Base-by-base conservation (phyloP, 37 sponge, comb jelly and placozoan genomes). In the Theonella swinhoei region DNA sequence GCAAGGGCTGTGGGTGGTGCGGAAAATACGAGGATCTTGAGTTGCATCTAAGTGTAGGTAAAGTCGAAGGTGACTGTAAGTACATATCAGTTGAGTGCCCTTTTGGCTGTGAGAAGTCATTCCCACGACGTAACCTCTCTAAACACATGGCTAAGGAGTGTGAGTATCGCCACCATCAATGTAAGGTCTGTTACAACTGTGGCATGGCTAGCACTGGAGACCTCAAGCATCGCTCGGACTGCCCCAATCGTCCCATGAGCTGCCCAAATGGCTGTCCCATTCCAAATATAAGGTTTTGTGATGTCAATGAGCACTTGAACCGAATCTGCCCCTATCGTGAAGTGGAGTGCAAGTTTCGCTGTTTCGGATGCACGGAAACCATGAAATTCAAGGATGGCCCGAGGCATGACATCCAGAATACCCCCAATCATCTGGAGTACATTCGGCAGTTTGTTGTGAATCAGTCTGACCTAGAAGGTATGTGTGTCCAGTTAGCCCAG, bases 201-300 rank as follows among this genome's bases (percentile, higher is more conserved):
- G 54, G 11, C 11, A 17, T 14, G 7, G 14, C 11, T 14, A 47
- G 54, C 54, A 14, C 11, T 7, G 8, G 9, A 8, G n/a, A n/a
- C n/a, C n/a, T n/a, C n/a, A n/a, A n/a, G n/a, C 70, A 67, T 69
- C 31, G 31, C 54, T 17, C 3, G 17, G 39, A 24, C 54, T 80
- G 80, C 23, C 60, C 39, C 20, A 38, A 39, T 7, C 34, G 33
- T 35, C 64, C 64, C 3, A 65, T 78, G n/a, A 3, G 1, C 24
- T 78, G 78, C 63, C 65, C 78, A 1, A 63, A 64, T 22, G 65
- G 65, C 17, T 82, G 83, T 39, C 25, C n/a, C 0, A 72, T 72
- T 42, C 64, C 63, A 25, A 42, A 72, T 0, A 38, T 82, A n/a
- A 4, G 20, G 28, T 37, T 37, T 0, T 22, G 19, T 25, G 24